Conservation (phyloP, 2,888 invertebrate species). For the Tetrapedia diversipes region DNA sequence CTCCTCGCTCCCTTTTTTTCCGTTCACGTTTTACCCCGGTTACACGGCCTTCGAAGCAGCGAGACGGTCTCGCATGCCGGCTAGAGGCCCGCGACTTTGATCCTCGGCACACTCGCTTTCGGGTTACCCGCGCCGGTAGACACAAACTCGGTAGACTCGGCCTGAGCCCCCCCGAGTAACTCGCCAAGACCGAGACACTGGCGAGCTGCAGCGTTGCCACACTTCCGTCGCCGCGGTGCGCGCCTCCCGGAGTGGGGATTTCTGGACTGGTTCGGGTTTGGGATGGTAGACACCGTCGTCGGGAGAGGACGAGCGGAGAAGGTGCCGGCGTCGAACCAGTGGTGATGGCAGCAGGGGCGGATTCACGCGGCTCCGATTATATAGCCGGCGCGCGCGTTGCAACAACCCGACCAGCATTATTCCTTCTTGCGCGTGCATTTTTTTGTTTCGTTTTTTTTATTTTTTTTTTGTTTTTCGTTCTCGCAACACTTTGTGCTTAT, state of each 20-base stretch:
- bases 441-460: no score
- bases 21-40: conserved; percentile 50
- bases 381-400: conserved; percentile 25
- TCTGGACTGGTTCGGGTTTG: conserved; percentile 77
- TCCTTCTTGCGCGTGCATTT: background rate
- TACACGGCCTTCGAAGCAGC: conserved; percentile 69
- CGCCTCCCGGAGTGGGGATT: conserved; percentile 73
- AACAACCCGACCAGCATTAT: conserved; percentile 7
- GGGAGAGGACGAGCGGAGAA: conserved; percentile 70
- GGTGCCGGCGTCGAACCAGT: conserved; percentile 77
- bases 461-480: no score
- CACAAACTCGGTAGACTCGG: conserved; percentile 82
- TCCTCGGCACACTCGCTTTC: conserved; percentile 76
- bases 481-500: no score
- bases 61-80: conserved; percentile 75
- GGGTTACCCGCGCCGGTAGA: conserved; percentile 79
- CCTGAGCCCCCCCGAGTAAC: conserved; percentile 79
- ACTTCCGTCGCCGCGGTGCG: conserved; percentile 76
- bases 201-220: conserved; percentile 80
- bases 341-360: conserved; percentile 80
- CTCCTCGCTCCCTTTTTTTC: no score
- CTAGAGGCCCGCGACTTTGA: conserved; percentile 75
- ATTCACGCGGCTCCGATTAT: conserved; percentile 53
- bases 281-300: conserved; percentile 64
- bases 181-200: conserved; percentile 81